Base-by-base conservation (phyloP, 2,888 invertebrate species). In the Idaea biselata region DNA sequence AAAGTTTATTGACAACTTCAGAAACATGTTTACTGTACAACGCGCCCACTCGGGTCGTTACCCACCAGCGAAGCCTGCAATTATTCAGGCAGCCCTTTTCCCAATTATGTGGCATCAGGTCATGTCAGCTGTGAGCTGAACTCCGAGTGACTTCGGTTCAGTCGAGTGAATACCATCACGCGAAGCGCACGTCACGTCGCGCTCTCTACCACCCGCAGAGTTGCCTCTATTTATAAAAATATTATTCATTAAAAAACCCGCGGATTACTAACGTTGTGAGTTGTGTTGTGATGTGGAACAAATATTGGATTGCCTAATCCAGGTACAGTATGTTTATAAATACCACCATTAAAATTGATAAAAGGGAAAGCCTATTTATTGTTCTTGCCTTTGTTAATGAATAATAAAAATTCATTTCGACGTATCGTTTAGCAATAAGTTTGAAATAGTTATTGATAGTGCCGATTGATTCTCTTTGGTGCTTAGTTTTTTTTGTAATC, bases 31-130 rank as follows among this genome's bases (percentile, higher is more conserved):
- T 44, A 44, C 44, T 44, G 44, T 44, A 44, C 8, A 44, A 8
- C 44, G 18, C 56, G 56, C 56, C 56, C 56, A 56, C 56, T 14
- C 7, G 18, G 56, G 17, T 56, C 18, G 56, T 56, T 56, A 56
- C 16, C 56, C 17, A 18, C 18, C 16, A 18, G 16, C 7, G 14
- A 56, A 18, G 56, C 56, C 18, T 56, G 56, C 56, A 56, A 56
- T 56, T 56, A 67, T 66, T 60, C 65, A 73, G 68, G 71, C 69
- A 70, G 68, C 58, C 65, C 63, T 65, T 62, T 32, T 60, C 60
- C 67, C 56, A 76, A 66, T 73, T 70, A 68, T 70, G 62, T 16
- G 63, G 62, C 60, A 32, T 60, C 67, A 59, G 59, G 63, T 67
- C 68, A 44, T 44, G 44, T 44, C 44, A 44, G 44, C 44, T 44